Conservation (phyloP, 2,797 vertebrate genomes). For the Pterois miles region DNA sequence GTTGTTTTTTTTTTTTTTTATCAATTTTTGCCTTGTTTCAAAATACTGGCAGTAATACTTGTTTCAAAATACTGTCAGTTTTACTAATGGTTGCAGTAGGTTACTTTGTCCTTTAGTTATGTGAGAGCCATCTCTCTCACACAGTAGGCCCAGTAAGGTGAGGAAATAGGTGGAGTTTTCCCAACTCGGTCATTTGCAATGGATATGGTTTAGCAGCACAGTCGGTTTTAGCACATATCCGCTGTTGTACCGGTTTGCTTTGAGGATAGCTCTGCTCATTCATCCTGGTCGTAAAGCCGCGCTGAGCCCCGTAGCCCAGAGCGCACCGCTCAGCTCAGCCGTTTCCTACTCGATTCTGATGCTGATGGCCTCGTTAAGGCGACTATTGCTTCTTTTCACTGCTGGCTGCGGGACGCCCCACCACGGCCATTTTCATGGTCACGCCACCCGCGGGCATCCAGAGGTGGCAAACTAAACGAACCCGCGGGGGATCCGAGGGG, state of each 20-base stretch:
- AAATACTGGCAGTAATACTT: not conserved
- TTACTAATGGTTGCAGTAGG: too few relatives aligned
- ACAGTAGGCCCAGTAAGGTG: slow-evolving; percentile 59
- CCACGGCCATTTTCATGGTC: slow-evolving; percentile 87
- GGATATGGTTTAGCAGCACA: slow-evolving; percentile 68
- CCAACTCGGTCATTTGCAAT: slow-evolving; percentile 79
- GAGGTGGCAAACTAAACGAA: slow-evolving; percentile 86
- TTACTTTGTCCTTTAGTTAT: slow-evolving; percentile 9
- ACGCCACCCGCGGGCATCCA: slow-evolving; percentile 81
- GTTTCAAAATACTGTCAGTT: not conserved
- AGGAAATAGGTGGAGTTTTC: slow-evolving; percentile 77
- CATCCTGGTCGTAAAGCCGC: slow-evolving; percentile 64
- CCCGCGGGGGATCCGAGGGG: slow-evolving; percentile 62
- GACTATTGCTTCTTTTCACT: slow-evolving; percentile 73
- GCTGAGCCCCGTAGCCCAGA: slow-evolving; percentile 50
- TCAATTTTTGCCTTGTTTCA: not conserved
- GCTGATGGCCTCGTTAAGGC: slow-evolving; percentile 85
- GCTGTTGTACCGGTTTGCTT: slow-evolving; percentile 73
- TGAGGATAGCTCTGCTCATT: slow-evolving; percentile 75
- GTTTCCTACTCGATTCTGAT: slow-evolving; percentile 88
- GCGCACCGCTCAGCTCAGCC: slow-evolving; percentile 73
- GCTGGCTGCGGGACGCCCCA: slow-evolving; percentile 67
- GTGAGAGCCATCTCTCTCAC: slow-evolving; percentile 32
- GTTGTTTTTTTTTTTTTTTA: too few relatives aligned
- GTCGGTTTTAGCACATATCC: slow-evolving; percentile 73